A percentile compares a stretch with the other conserved stretches of the same genome.
phyloP scores from a whole-genome alignment of 2,797 vertebrate species.

The Danio aesculapii region DNA sequence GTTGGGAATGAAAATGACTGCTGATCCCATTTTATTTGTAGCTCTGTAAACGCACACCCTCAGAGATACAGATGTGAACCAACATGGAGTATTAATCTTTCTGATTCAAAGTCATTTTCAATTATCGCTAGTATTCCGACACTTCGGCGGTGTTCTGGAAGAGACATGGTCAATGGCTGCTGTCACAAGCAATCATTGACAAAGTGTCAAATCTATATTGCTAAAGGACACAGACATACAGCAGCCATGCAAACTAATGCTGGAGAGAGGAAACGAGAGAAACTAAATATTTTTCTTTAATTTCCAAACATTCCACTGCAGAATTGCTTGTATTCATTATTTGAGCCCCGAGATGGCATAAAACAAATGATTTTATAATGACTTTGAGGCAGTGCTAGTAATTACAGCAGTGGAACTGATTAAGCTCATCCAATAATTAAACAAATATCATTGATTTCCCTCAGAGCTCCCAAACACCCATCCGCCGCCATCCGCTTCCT shows the following conservation, averaged over 20 bases:
- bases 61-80: neutral
- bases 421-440: slow-evolving; percentile 85
- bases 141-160: slow-evolving; percentile 18
- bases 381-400: slow-evolving; percentile 77
- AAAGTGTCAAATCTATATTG: slow-evolving; percentile 39
- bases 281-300: slow-evolving; percentile 43
- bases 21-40: neutral
- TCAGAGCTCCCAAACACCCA: slow-evolving; percentile 59
- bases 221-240: slow-evolving; percentile 25
- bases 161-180: slow-evolving; percentile 28
- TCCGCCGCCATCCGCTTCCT: slow-evolving; percentile 53
- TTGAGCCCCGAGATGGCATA: slow-evolving; percentile 61
- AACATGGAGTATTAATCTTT: slow-evolving; percentile 31
- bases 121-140: slow-evolving; percentile 21
- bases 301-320: slow-evolving; percentile 61
- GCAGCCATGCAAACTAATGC: neutral
- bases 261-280: neutral
- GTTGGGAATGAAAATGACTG: slow-evolving; percentile 63
- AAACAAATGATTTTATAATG: slow-evolving; percentile 76
- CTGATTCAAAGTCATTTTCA: slow-evolving; percentile 49
- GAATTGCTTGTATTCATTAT: slow-evolving; percentile 69
- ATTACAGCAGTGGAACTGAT: slow-evolving; percentile 79
- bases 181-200: slow-evolving; percentile 51
- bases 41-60: slow-evolving; percentile 13
- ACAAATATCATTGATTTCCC: slow-evolving; percentile 84